Evolutionary conservation across 53 echinoderm and acorn worm genomes (phyloP).

Genomic region (Patiria pectinifera): DNA sequence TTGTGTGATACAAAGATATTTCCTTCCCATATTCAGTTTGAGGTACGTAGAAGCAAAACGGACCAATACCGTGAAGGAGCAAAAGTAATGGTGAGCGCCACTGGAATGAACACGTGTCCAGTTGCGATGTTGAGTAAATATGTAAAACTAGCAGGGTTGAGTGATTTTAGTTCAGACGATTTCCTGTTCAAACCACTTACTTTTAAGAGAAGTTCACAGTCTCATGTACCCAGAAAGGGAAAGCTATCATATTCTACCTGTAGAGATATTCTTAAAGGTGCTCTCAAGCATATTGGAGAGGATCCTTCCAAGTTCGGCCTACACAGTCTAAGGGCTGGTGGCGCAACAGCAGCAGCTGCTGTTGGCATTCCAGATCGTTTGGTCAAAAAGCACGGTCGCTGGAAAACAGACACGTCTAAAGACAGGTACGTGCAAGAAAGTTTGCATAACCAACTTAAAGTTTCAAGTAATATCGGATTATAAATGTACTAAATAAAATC

Average conservation of each 20-base stretch:
- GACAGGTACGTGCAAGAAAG: slow-evolving; percentile 22
- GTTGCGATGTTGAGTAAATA: slow-evolving; percentile 24
- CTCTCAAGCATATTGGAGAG: not conserved
- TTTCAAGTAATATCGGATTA: too few relatives aligned
- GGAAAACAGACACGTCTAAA: not conserved
- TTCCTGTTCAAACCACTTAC: slow-evolving; percentile 19
- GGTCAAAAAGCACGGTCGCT: slow-evolving; percentile 49
- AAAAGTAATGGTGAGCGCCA: too few relatives aligned
- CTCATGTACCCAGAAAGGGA: slow-evolving; percentile 15
- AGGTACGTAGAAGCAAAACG: not conserved
- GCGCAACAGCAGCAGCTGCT: slow-evolving; percentile 33
- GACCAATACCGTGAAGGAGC: slow-evolving; percentile 2
- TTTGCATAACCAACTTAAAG: too few relatives aligned
- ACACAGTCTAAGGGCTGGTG: slow-evolving; percentile 60
- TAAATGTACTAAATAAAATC: too few relatives aligned
- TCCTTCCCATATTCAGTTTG: not conserved
- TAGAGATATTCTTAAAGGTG: slow-evolving; percentile 49
- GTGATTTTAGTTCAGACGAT: not conserved
- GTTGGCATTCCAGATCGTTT: slow-evolving; percentile 48
- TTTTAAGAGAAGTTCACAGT: not conserved
- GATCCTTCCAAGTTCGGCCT: slow-evolving; percentile 33
- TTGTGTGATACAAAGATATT: not conserved
- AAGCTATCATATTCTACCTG: slow-evolving; percentile 62
- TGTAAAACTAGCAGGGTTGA: not conserved
- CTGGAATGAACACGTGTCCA: slow-evolving; percentile 3